Base-by-base conservation (phyloP, 1,140 invertebrate species). In the Acromyrmex charruanus region DNA sequence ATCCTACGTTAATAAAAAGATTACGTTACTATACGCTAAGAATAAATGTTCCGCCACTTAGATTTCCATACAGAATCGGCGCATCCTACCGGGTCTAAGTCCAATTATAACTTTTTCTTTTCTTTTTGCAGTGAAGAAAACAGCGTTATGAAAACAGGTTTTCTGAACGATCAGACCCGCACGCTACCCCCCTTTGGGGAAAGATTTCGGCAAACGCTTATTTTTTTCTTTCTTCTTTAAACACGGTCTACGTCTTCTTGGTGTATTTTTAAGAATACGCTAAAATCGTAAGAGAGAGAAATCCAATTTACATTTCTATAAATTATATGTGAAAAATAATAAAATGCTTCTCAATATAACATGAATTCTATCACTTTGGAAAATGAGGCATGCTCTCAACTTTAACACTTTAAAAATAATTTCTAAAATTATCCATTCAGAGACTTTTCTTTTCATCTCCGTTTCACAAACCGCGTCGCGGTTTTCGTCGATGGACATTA, bases 1-100 rank as follows among this genome's bases (percentile, higher is more conserved):
- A 93, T 91, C 77, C 92, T 93, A 94, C 80, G 87, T 92, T 94
- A 93, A 92, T 93, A 92, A 93, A 93, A 93, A 89, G 81, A 90
- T 93, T 93, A 93, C 72, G 91, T 88, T 86, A 87, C 91, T 92
- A 92, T 71, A 91, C 35, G 66, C 88, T 91, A 91, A 88, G 75
- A 75, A 88, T 90, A 89, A 89, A 89, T 91, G 77, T 89, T 91
- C 90, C 81, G 80, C 89, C 87, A 87, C 49, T 89, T 82, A 44
- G 55, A 49, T 86, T 81, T 79, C 72, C 86, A 90, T 90, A 90
- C 89, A 90, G 81, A 91, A 90, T 90, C 89, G 87, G 86, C 90
- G 89, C 87, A 90, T 88, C 66, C 79, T 91, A 90, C 77, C 77
- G 84, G 86, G 68, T 82, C 89, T 66, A 90, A 44, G 49, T 88